Base-by-base conservation (phyloP, 2,113 vertebrate species). In the Cichladusa arquata region DNA sequence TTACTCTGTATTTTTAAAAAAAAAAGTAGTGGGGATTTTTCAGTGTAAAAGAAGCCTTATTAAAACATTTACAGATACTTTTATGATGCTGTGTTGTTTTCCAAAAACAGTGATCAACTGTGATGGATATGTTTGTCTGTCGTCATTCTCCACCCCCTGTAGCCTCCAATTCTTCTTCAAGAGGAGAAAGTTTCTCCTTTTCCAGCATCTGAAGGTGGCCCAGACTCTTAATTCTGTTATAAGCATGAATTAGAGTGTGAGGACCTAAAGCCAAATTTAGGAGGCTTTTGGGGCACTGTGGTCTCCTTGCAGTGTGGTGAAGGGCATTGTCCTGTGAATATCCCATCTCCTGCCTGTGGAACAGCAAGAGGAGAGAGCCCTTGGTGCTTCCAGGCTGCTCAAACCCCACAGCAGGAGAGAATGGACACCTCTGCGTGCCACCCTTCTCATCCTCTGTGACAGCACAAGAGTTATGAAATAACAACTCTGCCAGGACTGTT, bases 51-150 rank as follows among this genome's bases (percentile, higher is more conserved):
- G 67, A 93, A 83, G 19, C 20, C 56, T 90, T 87, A 72, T 65
- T 92, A 78, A 95, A 97, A 96, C 36, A 94, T 71, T 94, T 92
- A 51, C 51, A 62, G 50, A 92, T 83, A 36, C 28, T 95, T 95
- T 54, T 47, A 47, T 53, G 74, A 83, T 86, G 61, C 70, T 76
- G 45, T 50, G 65, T 69, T 91, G 28, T 66, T 94, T 95, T 95
- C 25, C 69, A 78, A 87, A 91, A 92, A n/a, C 64, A 76, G 26
- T 4, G 12, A 76, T 90, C 57, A 57, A 2, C 65, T 14, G 3
- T 44, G 72, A 38, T 72, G 64, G 85, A 64, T 0, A 66, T 0
- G 0, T 81, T 50, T 69, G 18, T 29, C 12, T 94, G 83, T 54
- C 1, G 0, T 86, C 71, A 60, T 77, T 82, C 16, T 86, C 18